Evolutionary conservation across 2,113 vertebrate species (phyloP).

Genomic region (Ibidorhyncha struthersii): DNA sequence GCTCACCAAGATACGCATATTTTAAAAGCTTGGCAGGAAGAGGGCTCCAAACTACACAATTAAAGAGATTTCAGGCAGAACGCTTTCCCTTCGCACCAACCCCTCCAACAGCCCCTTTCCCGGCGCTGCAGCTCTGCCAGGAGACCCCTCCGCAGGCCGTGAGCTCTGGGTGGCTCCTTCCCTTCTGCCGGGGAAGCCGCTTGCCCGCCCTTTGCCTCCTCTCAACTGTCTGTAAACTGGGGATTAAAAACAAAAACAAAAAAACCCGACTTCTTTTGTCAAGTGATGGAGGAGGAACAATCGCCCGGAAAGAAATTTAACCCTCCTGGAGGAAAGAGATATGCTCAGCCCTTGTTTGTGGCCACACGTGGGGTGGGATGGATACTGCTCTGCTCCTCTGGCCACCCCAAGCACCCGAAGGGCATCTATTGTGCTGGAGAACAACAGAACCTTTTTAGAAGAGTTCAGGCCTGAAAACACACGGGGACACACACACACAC

Average conservation of each 20-base stretch:
- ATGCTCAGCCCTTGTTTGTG: not conserved
- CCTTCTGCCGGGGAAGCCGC: not conserved
- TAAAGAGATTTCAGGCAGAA: not conserved
- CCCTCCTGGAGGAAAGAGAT: slow-evolving; percentile 5
- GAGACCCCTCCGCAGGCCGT: accelerated
- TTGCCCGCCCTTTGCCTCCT: not conserved
- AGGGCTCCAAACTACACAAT: slow-evolving; percentile 69
- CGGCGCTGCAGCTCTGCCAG: not conserved
- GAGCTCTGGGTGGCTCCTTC: not conserved
- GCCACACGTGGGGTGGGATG: not conserved
- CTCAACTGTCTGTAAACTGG: not conserved
- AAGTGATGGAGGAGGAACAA: not conserved
- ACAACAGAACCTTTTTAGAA: not conserved
- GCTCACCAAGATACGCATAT: not conserved
- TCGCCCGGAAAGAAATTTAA: not conserved
- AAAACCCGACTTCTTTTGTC: not conserved
- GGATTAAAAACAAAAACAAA: not conserved
- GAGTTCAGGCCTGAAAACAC: not conserved
- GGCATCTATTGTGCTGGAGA: slow-evolving; percentile 1
- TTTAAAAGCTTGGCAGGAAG: slow-evolving; percentile 67
- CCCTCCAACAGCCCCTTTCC: not conserved
- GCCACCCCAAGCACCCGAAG: not conserved
- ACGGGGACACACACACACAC: not conserved
- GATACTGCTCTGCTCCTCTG: not conserved
- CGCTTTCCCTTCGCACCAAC: accelerated